Percentiles rank a stretch among this genome's conserved stretches.
Evolutionary conservation across 1,140 invertebrate genomes (phyloP).

Genomic region (Trinorchestia longiramus): DNA sequence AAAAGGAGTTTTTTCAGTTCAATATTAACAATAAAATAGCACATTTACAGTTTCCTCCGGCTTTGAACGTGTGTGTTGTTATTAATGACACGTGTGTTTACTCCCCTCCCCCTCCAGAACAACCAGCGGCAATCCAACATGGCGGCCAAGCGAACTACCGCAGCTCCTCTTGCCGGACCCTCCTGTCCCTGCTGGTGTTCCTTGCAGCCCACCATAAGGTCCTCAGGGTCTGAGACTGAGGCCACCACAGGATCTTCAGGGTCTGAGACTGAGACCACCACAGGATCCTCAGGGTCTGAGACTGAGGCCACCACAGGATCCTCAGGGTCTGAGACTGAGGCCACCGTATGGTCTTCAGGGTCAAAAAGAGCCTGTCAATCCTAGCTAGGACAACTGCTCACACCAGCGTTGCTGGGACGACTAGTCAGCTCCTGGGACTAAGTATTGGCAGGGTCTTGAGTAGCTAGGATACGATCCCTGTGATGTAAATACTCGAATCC

Average conservation of each 20-base stretch:
- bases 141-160: conserved; percentile 45
- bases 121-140: conserved; percentile 29
- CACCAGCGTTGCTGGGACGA: too few species aligned
- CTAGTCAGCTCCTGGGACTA: background rate
- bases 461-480: background rate
- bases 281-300: background rate
- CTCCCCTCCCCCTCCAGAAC: background rate
- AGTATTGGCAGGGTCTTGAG: background rate
- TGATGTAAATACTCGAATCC: background rate
- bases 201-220: background rate
- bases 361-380: background rate
- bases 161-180: background rate
- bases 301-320: background rate
- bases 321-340: background rate
- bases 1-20: too few species aligned
- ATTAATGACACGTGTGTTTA: background rate
- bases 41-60: background rate
- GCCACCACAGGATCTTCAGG: background rate
- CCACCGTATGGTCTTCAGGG: too few species aligned
- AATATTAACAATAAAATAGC: too few species aligned
- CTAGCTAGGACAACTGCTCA: too few species aligned
- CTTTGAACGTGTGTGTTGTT: background rate
- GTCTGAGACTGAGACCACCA: background rate
- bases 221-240: background rate
- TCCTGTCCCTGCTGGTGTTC: conserved; percentile 1